Conservation (phyloP, 2,888 invertebrate species). For the Athalia cordata region DNA sequence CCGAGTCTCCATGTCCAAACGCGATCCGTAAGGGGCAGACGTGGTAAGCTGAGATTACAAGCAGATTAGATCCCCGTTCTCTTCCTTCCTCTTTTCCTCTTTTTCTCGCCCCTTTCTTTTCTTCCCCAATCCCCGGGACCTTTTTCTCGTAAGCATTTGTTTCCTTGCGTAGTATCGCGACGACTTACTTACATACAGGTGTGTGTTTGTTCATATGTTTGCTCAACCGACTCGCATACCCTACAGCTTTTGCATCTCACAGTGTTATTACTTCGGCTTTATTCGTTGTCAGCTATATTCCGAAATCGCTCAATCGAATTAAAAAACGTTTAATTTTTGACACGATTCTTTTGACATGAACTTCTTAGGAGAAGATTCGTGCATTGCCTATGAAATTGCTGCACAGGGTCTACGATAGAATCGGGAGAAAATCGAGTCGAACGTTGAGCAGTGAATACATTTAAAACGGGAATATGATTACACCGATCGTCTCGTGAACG, state of each 20-base stretch:
- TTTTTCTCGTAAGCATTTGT: slow-evolving; percentile 56
- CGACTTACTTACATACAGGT: slow-evolving; percentile 47
- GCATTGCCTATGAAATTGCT: neutral
- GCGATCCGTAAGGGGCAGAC: slow-evolving; percentile 52
- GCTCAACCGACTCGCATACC: slow-evolving; percentile 48
- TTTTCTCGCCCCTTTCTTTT: slow-evolving; percentile 50
- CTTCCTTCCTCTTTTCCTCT: slow-evolving; percentile 55
- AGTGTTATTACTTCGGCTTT: no score
- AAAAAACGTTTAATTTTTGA: no score
- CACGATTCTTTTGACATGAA: no score
- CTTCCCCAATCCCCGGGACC: slow-evolving; percentile 51
- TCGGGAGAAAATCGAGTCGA: slow-evolving; percentile 40
- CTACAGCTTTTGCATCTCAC: no score
- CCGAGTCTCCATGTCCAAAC: slow-evolving; percentile 47
- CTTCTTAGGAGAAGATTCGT: no score
- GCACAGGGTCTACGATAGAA: slow-evolving; percentile 39
- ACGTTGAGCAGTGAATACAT: slow-evolving; percentile 63
- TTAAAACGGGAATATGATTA: slow-evolving; percentile 70
- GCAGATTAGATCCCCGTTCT: slow-evolving; percentile 68
- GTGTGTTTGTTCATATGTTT: slow-evolving; percentile 30
- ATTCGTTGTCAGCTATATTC: no score
- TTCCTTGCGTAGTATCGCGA: slow-evolving; percentile 53
- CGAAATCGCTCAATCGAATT: no score
- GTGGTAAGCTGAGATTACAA: slow-evolving; percentile 69
- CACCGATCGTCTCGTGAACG: slow-evolving; percentile 46